These are phyloP conservation scores for Anastatus disparis DNA, from an alignment of 1,140 invertebrate species.

Conservation along the genomic window DNA sequence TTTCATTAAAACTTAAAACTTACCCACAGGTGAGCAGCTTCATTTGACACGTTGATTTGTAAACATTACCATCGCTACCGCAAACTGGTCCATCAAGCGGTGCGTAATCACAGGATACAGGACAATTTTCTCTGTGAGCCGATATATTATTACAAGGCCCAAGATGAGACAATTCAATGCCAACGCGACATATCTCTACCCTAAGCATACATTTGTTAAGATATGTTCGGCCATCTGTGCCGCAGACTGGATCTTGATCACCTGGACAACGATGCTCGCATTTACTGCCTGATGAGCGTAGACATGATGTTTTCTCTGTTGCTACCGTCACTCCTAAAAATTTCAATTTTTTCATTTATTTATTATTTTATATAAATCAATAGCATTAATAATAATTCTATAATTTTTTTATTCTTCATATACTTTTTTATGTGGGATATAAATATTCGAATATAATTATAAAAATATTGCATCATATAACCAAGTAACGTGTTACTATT, in stretches of 20 bases:
- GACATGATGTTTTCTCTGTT: conserved; percentile 73
- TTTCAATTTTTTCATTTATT: no score
- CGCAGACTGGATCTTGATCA: conserved; percentile 89
- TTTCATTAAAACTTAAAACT: no score
- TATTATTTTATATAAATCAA: no score
- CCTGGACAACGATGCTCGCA: conserved; percentile 81
- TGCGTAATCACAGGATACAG: conserved; percentile 83
- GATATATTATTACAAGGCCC: conserved; percentile 90
- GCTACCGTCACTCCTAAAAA: conserved; percentile 70
- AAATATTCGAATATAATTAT: no score
- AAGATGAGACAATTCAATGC: conserved; percentile 79
- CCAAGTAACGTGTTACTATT: no score
- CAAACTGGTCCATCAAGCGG: conserved; percentile 90
- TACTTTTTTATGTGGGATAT: no score
- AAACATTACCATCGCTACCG: conserved; percentile 91
- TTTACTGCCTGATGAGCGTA: conserved; percentile 77
- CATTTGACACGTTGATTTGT: conserved; percentile 94
- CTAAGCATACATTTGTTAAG: conserved; percentile 90
- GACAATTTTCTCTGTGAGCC: conserved; percentile 87
- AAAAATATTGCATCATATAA: no score
- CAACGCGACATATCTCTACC: conserved; percentile 83
- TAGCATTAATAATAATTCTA: neutral
- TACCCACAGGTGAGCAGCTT: conserved; percentile 89
- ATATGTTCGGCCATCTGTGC: conserved; percentile 89
- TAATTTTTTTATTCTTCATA: no score